phyloP scores from a whole-genome alignment of 2,888 invertebrate genomes.

The Drosophila rubida region DNA sequence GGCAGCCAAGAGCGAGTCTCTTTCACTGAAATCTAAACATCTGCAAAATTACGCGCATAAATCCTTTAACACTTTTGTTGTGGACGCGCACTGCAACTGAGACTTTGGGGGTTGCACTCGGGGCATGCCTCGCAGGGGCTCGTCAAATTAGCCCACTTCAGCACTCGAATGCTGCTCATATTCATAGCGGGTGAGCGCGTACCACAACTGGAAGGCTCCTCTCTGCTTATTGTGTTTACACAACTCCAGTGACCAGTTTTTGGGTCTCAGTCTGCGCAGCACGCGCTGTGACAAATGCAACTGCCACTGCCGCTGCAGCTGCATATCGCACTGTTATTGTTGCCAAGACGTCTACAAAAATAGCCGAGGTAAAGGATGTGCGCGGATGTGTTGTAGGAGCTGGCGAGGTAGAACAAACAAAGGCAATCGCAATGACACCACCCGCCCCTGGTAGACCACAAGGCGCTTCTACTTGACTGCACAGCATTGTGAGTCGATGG shows the following conservation, averaged over 20 bases:
- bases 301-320: constrained; percentile 14
- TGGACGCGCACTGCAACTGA: constrained; percentile 31
- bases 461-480: constrained; percentile 66
- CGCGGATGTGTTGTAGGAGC: constrained; percentile 12
- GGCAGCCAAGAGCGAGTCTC: constrained; percentile 17
- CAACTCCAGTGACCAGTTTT: constrained; percentile 47
- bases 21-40: constrained; percentile 76
- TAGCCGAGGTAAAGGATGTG: constrained; percentile 17
- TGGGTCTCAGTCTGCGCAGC: constrained; percentile 3
- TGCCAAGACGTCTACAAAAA: constrained; percentile 50
- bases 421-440: constrained; percentile 62
- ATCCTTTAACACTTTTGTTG: constrained; percentile 81
- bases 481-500: constrained; percentile 57
- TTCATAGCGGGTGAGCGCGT: constrained; percentile 66
- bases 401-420: constrained; percentile 56
- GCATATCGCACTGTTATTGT: constrained; percentile 45
- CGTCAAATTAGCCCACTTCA: constrained; percentile 83
- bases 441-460: constrained; percentile 36
- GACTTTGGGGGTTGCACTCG: constrained; percentile 63
- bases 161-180: constrained; percentile 50
- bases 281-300: constrained; percentile 9
- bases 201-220: not conserved
- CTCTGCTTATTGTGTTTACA: constrained; percentile 62
- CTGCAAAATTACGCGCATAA: constrained; percentile 82
- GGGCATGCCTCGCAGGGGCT: constrained; percentile 60